These are phyloP conservation scores for Kryphioiulus occultus DNA, from an alignment of 2,888 invertebrate species.

Conservation along the genomic window DNA sequence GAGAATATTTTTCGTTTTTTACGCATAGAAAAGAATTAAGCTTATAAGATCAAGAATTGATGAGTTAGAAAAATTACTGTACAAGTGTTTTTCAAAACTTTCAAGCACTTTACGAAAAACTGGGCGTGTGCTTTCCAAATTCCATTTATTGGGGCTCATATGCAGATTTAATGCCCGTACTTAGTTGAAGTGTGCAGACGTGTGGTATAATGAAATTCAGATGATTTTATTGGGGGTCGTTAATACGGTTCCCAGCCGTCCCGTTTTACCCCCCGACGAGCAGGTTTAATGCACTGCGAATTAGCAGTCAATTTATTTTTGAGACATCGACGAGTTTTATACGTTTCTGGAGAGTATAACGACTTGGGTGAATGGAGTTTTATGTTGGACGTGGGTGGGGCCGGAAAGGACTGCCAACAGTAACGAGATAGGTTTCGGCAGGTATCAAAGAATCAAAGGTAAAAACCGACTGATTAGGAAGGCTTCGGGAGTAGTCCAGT, in stretches of 20 bases:
- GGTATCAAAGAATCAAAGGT: constrained; percentile 20
- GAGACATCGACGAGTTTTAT: neutral
- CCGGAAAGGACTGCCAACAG: neutral
- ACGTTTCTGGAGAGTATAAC: neutral
- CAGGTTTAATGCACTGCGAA: constrained; percentile 21
- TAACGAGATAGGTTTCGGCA: constrained; percentile 40
- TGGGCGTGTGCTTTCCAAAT: neutral
- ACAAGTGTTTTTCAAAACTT: too few relatives aligned
- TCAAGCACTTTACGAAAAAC: too few relatives aligned
- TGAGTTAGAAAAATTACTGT: too few relatives aligned
- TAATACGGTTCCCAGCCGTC: neutral
- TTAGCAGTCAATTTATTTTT: constrained; percentile 39
- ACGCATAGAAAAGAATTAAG: too few relatives aligned
- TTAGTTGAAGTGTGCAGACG: neutral
- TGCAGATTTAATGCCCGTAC: neutral
- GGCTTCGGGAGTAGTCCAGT: constrained; percentile 13
- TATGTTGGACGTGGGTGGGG: constrained; percentile 21
- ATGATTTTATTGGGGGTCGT: constrained; percentile 16
- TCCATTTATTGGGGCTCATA: neutral
- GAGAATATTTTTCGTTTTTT: too few relatives aligned
- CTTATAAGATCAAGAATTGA: too few relatives aligned
- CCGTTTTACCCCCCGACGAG: neutral
- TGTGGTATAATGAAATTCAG: neutral
- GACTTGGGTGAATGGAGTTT: constrained; percentile 14
- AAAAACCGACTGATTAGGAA: constrained; percentile 21